Conservation (phyloP, 2,797 vertebrate species). For the Trematomus bernacchii region DNA sequence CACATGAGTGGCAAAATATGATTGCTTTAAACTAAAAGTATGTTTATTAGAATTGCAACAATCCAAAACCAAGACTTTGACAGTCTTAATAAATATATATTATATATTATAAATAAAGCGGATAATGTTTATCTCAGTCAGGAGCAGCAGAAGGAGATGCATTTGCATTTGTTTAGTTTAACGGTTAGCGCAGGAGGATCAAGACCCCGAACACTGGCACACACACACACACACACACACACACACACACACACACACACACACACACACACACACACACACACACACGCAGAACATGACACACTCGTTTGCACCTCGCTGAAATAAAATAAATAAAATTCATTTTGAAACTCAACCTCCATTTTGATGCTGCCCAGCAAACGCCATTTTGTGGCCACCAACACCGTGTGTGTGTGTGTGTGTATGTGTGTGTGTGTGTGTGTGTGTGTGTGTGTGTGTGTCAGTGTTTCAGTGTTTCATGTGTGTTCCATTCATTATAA, state of each 20-base stretch:
- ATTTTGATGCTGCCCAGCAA: slow-evolving; percentile 70
- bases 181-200: slow-evolving; percentile 55
- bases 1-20: too few relatives aligned
- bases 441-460: neutral
- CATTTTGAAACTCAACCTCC: slow-evolving; percentile 49
- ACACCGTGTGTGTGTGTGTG: too few relatives aligned
- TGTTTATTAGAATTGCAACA: too few relatives aligned
- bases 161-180: slow-evolving; percentile 42
- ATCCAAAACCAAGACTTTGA: too few relatives aligned
- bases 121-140: too few relatives aligned
- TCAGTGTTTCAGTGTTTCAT: slow-evolving; percentile 14
- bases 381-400: slow-evolving; percentile 76
- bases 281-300: neutral
- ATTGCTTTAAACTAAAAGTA: too few relatives aligned
- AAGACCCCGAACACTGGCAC: slow-evolving; percentile 22
- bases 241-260: slow-evolving; percentile 3
- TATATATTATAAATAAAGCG: too few relatives aligned
- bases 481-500: slow-evolving; percentile 67
- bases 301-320: slow-evolving; percentile 14
- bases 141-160: neutral
- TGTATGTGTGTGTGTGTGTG: too few relatives aligned
- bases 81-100: too few relatives aligned
- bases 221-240: neutral
- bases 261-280: neutral
- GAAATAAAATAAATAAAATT: slow-evolving; percentile 22